These are phyloP conservation scores for Hydriomena furcata DNA, from an alignment of 2,888 invertebrate species.

Conservation along the genomic window DNA sequence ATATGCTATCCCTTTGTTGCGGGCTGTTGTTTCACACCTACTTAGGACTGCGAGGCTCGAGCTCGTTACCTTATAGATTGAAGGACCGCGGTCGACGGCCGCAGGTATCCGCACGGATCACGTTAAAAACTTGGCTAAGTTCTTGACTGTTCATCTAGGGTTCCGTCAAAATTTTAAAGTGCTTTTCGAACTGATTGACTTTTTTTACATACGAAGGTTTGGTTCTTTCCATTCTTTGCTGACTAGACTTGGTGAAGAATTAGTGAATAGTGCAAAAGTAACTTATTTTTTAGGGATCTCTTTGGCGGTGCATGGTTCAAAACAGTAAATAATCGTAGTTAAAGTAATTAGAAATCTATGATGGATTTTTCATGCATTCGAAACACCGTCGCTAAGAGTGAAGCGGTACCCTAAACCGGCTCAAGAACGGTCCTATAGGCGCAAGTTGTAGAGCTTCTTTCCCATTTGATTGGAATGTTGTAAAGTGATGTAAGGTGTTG, in stretches of 20 bases:
- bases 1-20: constrained; percentile 62
- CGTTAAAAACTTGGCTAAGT: constrained; percentile 34
- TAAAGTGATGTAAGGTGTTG: constrained; percentile 37
- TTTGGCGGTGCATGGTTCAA: too few relatives aligned
- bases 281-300: too few relatives aligned
- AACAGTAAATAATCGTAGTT: background rate
- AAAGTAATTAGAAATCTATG: background rate
- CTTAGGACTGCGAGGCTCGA: constrained; percentile 60
- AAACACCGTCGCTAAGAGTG: constrained; percentile 4
- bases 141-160: constrained; percentile 2
- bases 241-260: background rate
- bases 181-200: too few relatives aligned
- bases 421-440: constrained; percentile 25
- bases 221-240: too few relatives aligned
- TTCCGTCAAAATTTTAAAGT: constrained; percentile 1
- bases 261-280: too few relatives aligned
- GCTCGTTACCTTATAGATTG: constrained; percentile 77
- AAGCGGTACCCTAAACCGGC: constrained; percentile 29
- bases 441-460: constrained; percentile 31
- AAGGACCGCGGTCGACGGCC: constrained; percentile 75
- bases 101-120: constrained; percentile 55
- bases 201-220: too few relatives aligned
- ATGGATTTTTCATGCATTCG: background rate
- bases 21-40: constrained; percentile 74
- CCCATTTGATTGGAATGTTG: constrained; percentile 38